A percentile compares a stretch with the other conserved stretches of the same genome.
phyloP scores from a whole-genome alignment of 2,888 invertebrate species.

The Pandemis cinnamomeana region DNA sequence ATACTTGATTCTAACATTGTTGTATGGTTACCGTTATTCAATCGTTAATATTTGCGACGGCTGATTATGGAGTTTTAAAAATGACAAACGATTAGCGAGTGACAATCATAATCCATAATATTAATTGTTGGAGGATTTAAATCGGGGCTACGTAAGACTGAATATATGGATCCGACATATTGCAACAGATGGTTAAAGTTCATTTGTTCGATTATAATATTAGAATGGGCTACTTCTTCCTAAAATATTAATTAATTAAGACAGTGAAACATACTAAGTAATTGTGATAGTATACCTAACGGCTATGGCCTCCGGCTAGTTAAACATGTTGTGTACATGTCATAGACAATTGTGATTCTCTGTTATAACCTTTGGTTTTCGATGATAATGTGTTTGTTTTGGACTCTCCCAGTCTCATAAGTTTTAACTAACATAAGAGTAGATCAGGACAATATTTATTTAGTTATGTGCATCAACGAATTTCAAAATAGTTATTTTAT shows the following conservation, averaged over 20 bases:
- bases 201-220: slow-evolving; percentile 52
- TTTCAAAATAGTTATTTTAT: slow-evolving; percentile 33
- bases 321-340: slow-evolving; percentile 18
- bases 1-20: slow-evolving; percentile 4
- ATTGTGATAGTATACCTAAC: slow-evolving; percentile 45
- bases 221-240: slow-evolving; percentile 33
- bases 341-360: slow-evolving; percentile 32
- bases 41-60: not conserved
- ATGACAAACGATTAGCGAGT: not conserved
- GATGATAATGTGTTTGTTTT: not conserved
- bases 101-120: not conserved
- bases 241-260: slow-evolving; percentile 23
- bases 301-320: slow-evolving; percentile 39
- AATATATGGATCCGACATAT: slow-evolving; percentile 44
- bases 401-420: not conserved
- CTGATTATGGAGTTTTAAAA: not conserved
- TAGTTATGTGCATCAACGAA: slow-evolving; percentile 40
- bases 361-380: slow-evolving; percentile 8
- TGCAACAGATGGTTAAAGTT: slow-evolving; percentile 45
- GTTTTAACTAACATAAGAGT: not conserved
- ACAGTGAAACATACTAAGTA: slow-evolving; percentile 37
- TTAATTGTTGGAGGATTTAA: slow-evolving; percentile 41
- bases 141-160: slow-evolving; percentile 52
- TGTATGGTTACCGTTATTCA: slow-evolving; percentile 3
- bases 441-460: slow-evolving; percentile 19